Percentiles rank a stretch among this genome's conserved stretches.
Conservation (phyloP, 2,113 vertebrate genomes). For the Ramphastos sulfuratus region DNA sequence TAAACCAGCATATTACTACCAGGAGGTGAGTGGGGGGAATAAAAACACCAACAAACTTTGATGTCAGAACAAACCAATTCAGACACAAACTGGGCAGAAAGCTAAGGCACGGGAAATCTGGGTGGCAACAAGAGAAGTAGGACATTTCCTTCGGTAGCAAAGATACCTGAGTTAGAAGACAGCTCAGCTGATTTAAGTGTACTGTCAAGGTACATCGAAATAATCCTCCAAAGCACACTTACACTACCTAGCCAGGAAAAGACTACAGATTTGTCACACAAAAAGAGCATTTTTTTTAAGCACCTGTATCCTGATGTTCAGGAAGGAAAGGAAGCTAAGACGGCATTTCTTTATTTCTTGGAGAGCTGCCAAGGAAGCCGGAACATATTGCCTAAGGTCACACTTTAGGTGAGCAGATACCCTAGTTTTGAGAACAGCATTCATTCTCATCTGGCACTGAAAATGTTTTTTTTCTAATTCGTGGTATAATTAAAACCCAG, state of each 20-base stretch:
- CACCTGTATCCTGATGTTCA: neutral
- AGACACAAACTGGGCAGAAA: neutral
- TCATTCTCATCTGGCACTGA: neutral
- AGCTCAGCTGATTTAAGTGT: neutral
- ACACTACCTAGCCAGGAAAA: neutral
- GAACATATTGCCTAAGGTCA: neutral
- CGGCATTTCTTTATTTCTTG: neutral
- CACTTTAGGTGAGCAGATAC: neutral
- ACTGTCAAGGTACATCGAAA: neutral
- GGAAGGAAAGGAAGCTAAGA: neutral
- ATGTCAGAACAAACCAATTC: neutral
- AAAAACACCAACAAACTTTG: no score
- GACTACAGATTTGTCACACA: neutral
- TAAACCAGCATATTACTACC: neutral
- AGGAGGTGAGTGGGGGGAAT: no score
- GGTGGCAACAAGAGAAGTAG: neutral
- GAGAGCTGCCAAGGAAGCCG: neutral
- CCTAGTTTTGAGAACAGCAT: neutral
- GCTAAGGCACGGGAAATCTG: neutral
- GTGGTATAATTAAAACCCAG: slow-evolving; percentile 21
- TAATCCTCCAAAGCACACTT: neutral
- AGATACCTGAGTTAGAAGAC: neutral
- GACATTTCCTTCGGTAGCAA: neutral
- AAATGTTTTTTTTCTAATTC: neutral
- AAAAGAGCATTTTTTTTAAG: neutral